These are phyloP conservation scores for Hestina assimilis DNA, from an alignment of 1,140 invertebrate genomes.

Conservation along the genomic window DNA sequence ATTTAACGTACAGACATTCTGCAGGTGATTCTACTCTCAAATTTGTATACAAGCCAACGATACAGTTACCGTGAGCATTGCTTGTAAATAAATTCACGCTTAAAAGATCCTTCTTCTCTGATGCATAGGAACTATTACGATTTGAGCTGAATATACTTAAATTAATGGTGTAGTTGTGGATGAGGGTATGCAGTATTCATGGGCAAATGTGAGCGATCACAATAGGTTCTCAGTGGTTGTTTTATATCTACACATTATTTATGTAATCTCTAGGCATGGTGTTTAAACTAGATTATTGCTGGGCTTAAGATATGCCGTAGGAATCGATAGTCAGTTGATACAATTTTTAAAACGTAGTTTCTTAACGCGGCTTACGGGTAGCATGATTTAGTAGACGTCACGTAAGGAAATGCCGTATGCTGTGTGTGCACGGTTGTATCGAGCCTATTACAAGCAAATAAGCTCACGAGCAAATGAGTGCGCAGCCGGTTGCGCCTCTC, in stretches of 20 bases:
- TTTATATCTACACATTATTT: slow-evolving; percentile 33
- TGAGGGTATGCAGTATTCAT: slow-evolving; percentile 23
- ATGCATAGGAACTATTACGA: neutral
- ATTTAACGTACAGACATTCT: slow-evolving; percentile 23
- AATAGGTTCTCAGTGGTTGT: slow-evolving; percentile 23
- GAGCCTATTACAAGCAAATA: no score
- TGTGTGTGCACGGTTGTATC: no score
- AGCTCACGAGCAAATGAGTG: no score
- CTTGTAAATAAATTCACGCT: neutral
- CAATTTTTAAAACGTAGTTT: neutral
- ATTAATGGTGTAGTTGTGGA: neutral
- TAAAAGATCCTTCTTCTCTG: neutral
- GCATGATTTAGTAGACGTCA: no score
- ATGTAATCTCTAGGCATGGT: slow-evolving; percentile 25
- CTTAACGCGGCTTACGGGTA: no score
- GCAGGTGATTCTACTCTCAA: slow-evolving; percentile 26
- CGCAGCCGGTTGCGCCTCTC: no score
- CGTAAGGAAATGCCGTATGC: no score
- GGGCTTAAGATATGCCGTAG: neutral
- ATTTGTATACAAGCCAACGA: slow-evolving; percentile 18
- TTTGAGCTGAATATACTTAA: neutral
- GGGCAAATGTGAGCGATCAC: slow-evolving; percentile 30
- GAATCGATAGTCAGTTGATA: neutral
- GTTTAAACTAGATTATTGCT: slow-evolving; percentile 18
- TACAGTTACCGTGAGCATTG: slow-evolving; percentile 2